Evolutionary conservation across 2,113 vertebrate species (phyloP), one percentile per base, ranked within the genome.

Genomic region (Holacanthus passer): DNA sequence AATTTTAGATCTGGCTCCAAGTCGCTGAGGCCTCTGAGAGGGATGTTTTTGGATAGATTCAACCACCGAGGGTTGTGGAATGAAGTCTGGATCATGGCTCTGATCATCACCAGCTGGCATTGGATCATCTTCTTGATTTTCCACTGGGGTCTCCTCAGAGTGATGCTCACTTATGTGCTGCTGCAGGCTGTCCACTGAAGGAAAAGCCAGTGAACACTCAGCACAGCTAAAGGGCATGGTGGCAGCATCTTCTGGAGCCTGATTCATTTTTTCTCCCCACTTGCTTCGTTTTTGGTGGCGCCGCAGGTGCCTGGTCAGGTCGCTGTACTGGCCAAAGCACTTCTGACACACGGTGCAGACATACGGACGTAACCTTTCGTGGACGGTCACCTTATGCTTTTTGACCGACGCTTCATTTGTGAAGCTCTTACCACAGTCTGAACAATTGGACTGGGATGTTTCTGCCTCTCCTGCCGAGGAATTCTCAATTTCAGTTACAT

Each of bases 301-400:
- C 43, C 17, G 73, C 37, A 93, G 85, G 45, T 94, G 94, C 41
- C 91, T 74, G 74, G 62, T 82, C 52, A 94, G 84, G 81, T 93
- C 93, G 16, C 73, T 67, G 82, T 84, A 81, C 81, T 93, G 91
- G 12, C 86, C 64, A 3, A 94, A 94, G 77, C 90, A 79, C 67
- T 86, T 93, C 52, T 88, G 89, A 52, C 93, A 94, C 39, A 91
- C 22, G 0, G 79, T 78, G 75, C 93, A 94, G 60, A 90, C 92
- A 1, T 92, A 93, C 0, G 93, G 90, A 6, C 92, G 93, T 2
- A 90, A 4, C 58, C 58, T 67, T 41, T 86, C 68, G 2, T 93
- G 92, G 6, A 88, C 86, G 0, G 39, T 59, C 27, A 41, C 35
- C 65, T 32, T 88, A 22, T 91, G 93, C 56, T 88, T 90, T 24